A percentile compares a stretch with the other conserved stretches of the same genome.
Conservation (phyloP, 2,888 invertebrate species). For the Mesorhabditis belari region DNA sequence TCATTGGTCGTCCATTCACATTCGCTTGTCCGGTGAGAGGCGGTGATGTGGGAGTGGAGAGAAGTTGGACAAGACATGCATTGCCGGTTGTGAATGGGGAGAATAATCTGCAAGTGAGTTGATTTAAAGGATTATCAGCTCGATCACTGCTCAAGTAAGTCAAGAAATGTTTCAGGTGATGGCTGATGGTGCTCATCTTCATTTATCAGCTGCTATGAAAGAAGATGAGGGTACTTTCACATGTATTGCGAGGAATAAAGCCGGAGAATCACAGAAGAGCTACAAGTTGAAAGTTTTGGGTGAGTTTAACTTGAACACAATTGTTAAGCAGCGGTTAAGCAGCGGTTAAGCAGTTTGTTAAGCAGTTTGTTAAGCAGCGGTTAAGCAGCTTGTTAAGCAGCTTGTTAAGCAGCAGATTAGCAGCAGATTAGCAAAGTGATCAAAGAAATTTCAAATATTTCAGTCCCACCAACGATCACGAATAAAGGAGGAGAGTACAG, state of each 20-base stretch:
- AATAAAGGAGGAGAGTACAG: conserved; percentile 46
- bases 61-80: conserved; percentile 34
- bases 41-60: conserved; percentile 37
- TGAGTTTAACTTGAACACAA: conserved; percentile 48
- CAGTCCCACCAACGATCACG: conserved; percentile 56
- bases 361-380: no score
- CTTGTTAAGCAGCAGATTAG: no score
- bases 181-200: conserved; percentile 42
- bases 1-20: conserved; percentile 48
- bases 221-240: conserved; percentile 63
- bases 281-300: conserved; percentile 54
- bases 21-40: conserved; percentile 52
- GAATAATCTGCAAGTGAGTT: conserved; percentile 20
- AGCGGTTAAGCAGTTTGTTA: no score
- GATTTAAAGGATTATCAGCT: no score
- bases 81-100: conserved; percentile 24
- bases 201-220: conserved; percentile 58
- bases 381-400: no score
- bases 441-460: conserved; percentile 2
- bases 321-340: no score
- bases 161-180: conserved; percentile 10
- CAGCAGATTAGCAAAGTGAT: not conserved
- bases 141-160: no score
- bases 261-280: conserved; percentile 54
- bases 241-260: conserved; percentile 61